Conservation (phyloP, 2,888 invertebrate genomes). For the Oeneis ivallda region DNA sequence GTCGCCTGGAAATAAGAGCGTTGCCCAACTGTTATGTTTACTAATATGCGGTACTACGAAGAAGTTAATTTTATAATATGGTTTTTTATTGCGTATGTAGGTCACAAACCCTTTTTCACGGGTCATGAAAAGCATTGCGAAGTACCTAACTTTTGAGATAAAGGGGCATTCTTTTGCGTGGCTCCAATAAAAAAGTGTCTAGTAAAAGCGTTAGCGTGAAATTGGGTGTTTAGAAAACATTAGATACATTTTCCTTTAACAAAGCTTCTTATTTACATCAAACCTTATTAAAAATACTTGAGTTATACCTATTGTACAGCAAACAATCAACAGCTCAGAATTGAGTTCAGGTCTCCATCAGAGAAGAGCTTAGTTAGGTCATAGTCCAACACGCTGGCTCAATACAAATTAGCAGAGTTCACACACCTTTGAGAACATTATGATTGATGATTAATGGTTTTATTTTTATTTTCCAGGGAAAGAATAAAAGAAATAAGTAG, state of each 20-base stretch:
- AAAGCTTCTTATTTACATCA: background rate
- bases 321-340: too few relatives aligned
- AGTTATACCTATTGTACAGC: too few relatives aligned
- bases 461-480: slow-evolving; percentile 55
- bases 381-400: too few relatives aligned
- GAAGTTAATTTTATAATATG: slow-evolving; percentile 35
- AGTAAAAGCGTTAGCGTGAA: slow-evolving; percentile 7
- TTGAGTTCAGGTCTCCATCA: too few relatives aligned
- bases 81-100: slow-evolving; percentile 28
- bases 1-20: background rate
- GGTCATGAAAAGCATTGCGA: slow-evolving; percentile 20
- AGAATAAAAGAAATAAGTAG: slow-evolving; percentile 52
- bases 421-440: too few relatives aligned
- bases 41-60: slow-evolving; percentile 10
- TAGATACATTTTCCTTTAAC: background rate
- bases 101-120: slow-evolving; percentile 29
- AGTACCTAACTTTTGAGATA: slow-evolving; percentile 13
- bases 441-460: too few relatives aligned
- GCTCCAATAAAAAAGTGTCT: slow-evolving; percentile 3
- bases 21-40: background rate
- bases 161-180: background rate
- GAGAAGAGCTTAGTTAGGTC: too few relatives aligned
- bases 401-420: background rate
- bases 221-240: slow-evolving; percentile 1
- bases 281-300: too few relatives aligned